Evolutionary conservation across 2,888 invertebrate species (phyloP), one percentile per base, ranked within the genome.

Genomic region (Tetropium fuscum): DNA sequence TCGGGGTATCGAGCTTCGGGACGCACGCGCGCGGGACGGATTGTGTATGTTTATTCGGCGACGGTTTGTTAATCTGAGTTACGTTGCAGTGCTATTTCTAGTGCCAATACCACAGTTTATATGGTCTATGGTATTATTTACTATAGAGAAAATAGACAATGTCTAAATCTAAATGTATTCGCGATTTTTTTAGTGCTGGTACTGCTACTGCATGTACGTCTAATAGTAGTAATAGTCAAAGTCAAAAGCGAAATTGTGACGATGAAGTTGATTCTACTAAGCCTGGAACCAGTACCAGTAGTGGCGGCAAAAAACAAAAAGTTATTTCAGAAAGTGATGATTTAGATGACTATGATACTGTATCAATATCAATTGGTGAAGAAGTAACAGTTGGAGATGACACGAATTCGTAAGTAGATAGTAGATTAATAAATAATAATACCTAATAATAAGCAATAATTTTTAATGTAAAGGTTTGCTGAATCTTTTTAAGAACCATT

Each of bases 61-160:
- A 27, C 27, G n/a, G 27, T 27, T 27, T 27, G 27, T 27, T 27
- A 27, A 27, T 27, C 27, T 27, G 27, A 27, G 27, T 27, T 27
- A 27, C 27, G 27, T 27, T 27, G 27, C 27, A 27, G 27, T 27
- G 27, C 27, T 27, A 27, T 27, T 27, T 27, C 27, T 27, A 3
- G 27, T 27, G 27, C 27, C 27, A 27, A n/a, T 3, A 27, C 27
- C 27, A 27, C 27, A 27, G 27, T 27, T 27, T 27, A n/a, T n/a
- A 27, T 27, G 7, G n/a, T 27, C 27, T 27, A 27, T 27, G 7
- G 27, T 27, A 27, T 27, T 27, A 27, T 27, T 27, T 27, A 27
- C n/a, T n/a, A n/a, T n/a, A n/a, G n/a, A n/a, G n/a, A n/a, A n/a
- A n/a, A n/a, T n/a, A n/a, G n/a, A n/a, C 7, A 27, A 27, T 27